A percentile compares a stretch with the other conserved stretches of the same genome.
These are phyloP conservation scores for Laspeyria flexula DNA, from an alignment of 2,888 invertebrate species.

Conservation along the genomic window DNA sequence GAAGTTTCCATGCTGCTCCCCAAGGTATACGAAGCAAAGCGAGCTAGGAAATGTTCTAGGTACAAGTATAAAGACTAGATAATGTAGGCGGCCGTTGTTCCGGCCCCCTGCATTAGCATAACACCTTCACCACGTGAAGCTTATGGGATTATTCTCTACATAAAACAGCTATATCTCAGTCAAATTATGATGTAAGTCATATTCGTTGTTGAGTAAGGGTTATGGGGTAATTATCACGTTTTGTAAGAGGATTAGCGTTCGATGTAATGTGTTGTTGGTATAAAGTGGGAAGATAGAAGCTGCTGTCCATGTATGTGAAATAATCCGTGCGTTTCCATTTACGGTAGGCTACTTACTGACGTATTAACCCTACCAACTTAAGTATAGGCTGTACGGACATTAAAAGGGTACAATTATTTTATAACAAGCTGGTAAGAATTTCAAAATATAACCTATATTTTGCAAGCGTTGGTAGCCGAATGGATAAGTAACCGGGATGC, in stretches of 20 bases:
- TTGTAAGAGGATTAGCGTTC: conserved; percentile 8
- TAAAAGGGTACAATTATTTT: too few relatives aligned
- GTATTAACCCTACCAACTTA: too few relatives aligned
- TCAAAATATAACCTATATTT: too few relatives aligned
- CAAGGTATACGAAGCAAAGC: not conserved
- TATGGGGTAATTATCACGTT: conserved; percentile 8
- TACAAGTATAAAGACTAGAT: conserved; percentile 23
- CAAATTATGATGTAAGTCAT: conserved; percentile 11
- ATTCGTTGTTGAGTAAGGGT: conserved; percentile 5
- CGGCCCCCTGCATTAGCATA: conserved; percentile 39
- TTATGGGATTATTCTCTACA: conserved; percentile 12
- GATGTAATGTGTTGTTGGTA: conserved; percentile 3
- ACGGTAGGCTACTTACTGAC: not conserved
- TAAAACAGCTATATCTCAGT: conserved; percentile 12
- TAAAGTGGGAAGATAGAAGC: conserved; percentile 12
- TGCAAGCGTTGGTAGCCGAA: too few relatives aligned
- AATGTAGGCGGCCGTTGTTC: conserved; percentile 29
- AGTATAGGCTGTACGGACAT: too few relatives aligned
- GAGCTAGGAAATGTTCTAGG: conserved; percentile 2
- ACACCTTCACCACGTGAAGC: conserved; percentile 49
- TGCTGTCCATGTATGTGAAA: not conserved
- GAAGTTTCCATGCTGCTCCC: not conserved
- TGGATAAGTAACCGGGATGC: too few relatives aligned
- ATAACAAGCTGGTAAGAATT: too few relatives aligned
- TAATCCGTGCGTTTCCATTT: not conserved